Base-by-base conservation (phyloP, 2,113 vertebrate species). In the Gavia stellata region DNA sequence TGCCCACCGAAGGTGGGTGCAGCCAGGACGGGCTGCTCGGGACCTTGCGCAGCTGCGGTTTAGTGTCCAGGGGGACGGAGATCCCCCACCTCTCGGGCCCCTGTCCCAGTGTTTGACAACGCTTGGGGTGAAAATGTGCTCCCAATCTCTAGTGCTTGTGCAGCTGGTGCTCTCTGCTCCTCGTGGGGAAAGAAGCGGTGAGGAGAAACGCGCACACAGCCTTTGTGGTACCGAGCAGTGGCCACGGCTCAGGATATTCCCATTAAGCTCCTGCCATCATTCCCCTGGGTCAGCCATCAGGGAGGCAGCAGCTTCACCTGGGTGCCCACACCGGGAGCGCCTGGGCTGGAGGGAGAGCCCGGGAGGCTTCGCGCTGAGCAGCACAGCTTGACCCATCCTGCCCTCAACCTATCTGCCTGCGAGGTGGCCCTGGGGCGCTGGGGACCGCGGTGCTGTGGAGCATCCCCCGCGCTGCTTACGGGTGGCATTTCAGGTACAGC, bases 131-230 rank as follows among this genome's bases (percentile, higher is more conserved):
- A 33, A 56, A 40, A 68, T 2, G 0, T 3, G 38, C 38, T 65
- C 49, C 31, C 53, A 28, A 5, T 36, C 31, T 61, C 26, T 52
- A 52, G 36, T 15, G 36, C 55, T 59, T 1, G 1, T 24, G 66
- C 36, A 52, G 81, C 18, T 83, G 7, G 3, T 52, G 67, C 9
- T 40, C 31, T 26, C 40, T n/a, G 53, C 71, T 44, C 34, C 67
- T 36, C 3, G 0, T 1, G 0, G 24, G 24, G 24, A n/a, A 53
- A 44, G 24, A 53, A 44, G 31, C 5, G 1, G 33, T 44, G 36
- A 65, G 28, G 24, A n/a, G 38, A n/a, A 44, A 52, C 9, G 4
- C 12, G 31, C 31, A 12, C 3, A 2, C 33, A 66, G 38, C 40
- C 36, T 42, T 40, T 24, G 25, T 1, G 1, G 45, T 36, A 53